These are phyloP conservation scores for Metopia argyrocephala DNA, from an alignment of 2,888 invertebrate species.

Conservation along the genomic window DNA sequence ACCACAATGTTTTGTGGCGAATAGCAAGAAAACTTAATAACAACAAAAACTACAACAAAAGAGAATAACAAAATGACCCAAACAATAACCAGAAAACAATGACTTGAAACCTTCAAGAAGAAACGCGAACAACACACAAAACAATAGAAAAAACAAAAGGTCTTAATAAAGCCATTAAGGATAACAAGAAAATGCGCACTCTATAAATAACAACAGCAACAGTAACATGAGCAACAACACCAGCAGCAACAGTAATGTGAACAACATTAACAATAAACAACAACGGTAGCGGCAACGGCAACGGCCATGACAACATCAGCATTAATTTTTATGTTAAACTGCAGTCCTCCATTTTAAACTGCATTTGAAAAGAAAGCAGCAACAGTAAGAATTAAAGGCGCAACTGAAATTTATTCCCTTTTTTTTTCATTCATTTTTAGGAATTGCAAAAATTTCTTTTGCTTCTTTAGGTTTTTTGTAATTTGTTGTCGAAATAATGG, in stretches of 20 bases:
- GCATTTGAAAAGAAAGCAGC: constrained; percentile 9
- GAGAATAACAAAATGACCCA: neutral
- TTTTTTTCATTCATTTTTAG: constrained; percentile 1
- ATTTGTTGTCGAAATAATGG: neutral
- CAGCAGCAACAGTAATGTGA: neutral
- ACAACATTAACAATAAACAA: neutral
- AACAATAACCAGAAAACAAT: neutral
- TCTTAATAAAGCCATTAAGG: constrained; percentile 49
- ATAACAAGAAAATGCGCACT: constrained; percentile 57
- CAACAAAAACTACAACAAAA: too few species aligned
- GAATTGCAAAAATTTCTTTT: neutral
- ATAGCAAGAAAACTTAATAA: constrained; percentile 3
- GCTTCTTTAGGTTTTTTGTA: neutral
- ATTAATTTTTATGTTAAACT: constrained; percentile 21
- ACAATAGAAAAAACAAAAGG: neutral
- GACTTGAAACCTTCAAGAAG: constrained; percentile 2
- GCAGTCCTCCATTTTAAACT: constrained; percentile 1
- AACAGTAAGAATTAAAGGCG: neutral
- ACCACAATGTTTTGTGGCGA: constrained; percentile 9
- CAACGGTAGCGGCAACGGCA: neutral
- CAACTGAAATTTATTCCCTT: neutral
- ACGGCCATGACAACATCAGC: neutral
- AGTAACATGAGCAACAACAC: constrained; percentile 5
- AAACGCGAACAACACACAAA: neutral
- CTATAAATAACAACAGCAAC: constrained; percentile 55